phyloP scores from a whole-genome alignment of 2,888 invertebrate genomes.

The Campaea margaritaria region DNA sequence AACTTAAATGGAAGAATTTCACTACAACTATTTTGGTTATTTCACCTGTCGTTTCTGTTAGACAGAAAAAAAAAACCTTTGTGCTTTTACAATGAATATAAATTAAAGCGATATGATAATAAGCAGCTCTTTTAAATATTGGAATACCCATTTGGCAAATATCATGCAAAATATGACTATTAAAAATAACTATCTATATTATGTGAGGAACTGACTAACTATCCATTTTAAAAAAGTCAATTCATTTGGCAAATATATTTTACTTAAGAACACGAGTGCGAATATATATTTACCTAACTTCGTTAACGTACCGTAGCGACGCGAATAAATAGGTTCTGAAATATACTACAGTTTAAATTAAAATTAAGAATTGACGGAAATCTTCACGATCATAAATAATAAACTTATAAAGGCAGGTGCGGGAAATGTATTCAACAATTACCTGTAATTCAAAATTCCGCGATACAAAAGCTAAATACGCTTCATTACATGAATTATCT shows the following conservation, averaged over 20 bases:
- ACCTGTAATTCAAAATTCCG: too few relatives aligned
- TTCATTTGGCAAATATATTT: constrained; percentile 62
- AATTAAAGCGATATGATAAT: constrained; percentile 24
- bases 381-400: constrained; percentile 32
- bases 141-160: constrained; percentile 39
- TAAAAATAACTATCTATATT: constrained; percentile 38
- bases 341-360: constrained; percentile 54
- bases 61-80: constrained; percentile 56
- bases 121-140: constrained; percentile 28
- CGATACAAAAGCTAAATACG: too few relatives aligned
- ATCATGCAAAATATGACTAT: constrained; percentile 43
- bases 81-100: constrained; percentile 55
- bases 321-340: constrained; percentile 41
- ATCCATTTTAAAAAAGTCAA: constrained; percentile 43
- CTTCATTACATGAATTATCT: too few relatives aligned
- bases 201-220: constrained; percentile 54
- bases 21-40: constrained; percentile 69
- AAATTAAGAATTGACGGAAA: constrained; percentile 70
- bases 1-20: constrained; percentile 70
- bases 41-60: constrained; percentile 40
- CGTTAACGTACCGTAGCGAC: constrained; percentile 43
- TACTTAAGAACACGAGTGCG: constrained; percentile 56
- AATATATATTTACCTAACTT: constrained; percentile 31
- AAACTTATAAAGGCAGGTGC: constrained; percentile 22
- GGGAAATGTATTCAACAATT: constrained; percentile 8